These are phyloP conservation scores for Agapornis roseicollis DNA, from an alignment of 2,113 vertebrate genomes.

Conservation along the genomic window DNA sequence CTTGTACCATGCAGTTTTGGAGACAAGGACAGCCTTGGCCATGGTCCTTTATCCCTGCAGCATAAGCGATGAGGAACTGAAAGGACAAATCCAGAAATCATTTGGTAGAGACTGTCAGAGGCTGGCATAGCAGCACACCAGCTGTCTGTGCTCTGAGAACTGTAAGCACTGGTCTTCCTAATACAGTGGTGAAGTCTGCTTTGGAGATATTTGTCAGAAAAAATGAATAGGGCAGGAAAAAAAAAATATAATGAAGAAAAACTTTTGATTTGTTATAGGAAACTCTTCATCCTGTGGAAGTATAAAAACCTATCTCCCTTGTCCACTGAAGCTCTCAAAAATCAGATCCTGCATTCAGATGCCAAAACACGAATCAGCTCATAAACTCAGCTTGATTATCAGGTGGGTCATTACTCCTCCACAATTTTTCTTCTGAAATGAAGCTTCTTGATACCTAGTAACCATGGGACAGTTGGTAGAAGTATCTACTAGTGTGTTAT, in stretches of 20 bases:
- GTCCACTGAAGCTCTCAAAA: background rate
- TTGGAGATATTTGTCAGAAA: background rate
- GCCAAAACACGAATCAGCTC: background rate
- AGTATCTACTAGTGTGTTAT: background rate
- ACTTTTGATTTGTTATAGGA: accelerated
- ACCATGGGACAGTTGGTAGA: background rate
- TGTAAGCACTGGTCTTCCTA: accelerated
- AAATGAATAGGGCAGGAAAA: background rate
- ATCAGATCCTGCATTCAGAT: background rate
- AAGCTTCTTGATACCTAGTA: background rate
- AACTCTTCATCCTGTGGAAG: background rate
- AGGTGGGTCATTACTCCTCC: background rate
- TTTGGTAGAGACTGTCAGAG: background rate
- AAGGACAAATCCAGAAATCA: background rate
- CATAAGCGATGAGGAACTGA: background rate
- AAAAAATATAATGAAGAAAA: background rate
- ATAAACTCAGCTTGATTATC: background rate
- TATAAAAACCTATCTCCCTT: background rate
- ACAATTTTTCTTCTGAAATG: background rate
- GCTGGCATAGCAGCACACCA: background rate
- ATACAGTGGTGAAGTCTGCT: background rate
- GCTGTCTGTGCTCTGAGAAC: background rate
- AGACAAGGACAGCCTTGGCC: background rate
- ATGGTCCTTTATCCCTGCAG: accelerated
- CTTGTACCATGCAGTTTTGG: background rate